A percentile compares a stretch with the other conserved stretches of the same genome.
Conservation (phyloP, 2,113 vertebrate species). For the Chlamydotis undulata region DNA sequence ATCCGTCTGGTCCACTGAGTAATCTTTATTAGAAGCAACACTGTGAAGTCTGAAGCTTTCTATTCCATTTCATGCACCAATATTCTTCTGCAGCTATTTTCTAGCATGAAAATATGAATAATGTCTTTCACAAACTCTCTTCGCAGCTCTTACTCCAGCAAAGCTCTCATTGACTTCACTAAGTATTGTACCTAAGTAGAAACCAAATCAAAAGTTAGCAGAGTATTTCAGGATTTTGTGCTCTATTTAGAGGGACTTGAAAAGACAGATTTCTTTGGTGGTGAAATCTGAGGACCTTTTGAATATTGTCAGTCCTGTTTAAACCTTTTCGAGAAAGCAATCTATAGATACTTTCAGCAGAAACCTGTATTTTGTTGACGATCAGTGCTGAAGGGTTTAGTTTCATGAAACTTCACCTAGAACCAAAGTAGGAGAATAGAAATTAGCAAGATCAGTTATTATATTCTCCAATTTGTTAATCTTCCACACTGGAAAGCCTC, state of each 20-base stretch:
- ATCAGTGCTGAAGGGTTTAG: background rate
- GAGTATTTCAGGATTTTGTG: background rate
- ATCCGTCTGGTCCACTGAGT: background rate
- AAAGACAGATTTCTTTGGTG: background rate
- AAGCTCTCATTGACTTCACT: background rate
- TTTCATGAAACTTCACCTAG: background rate
- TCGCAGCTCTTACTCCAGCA: background rate
- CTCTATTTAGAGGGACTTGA: constrained; percentile 12
- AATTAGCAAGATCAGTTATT: background rate
- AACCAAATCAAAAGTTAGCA: background rate
- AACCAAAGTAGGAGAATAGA: background rate
- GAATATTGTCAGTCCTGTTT: background rate
- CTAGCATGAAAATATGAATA: constrained; percentile 11
- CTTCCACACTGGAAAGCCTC: background rate
- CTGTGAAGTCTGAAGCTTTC: constrained; percentile 11
- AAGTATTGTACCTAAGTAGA: background rate
- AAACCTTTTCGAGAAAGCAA: constrained; percentile 1
- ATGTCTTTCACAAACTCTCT: background rate
- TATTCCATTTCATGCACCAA: background rate
- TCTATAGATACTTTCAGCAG: background rate
- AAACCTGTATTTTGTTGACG: background rate
- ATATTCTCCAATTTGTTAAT: background rate
- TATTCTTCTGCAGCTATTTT: background rate
- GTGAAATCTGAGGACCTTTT: constrained; percentile 1
- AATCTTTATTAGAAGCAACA: background rate